A percentile compares a stretch with the other conserved stretches of the same genome.
Evolutionary conservation across 2,797 vertebrate genomes (phyloP).

Genomic region (Halcyon chelicuti): DNA sequence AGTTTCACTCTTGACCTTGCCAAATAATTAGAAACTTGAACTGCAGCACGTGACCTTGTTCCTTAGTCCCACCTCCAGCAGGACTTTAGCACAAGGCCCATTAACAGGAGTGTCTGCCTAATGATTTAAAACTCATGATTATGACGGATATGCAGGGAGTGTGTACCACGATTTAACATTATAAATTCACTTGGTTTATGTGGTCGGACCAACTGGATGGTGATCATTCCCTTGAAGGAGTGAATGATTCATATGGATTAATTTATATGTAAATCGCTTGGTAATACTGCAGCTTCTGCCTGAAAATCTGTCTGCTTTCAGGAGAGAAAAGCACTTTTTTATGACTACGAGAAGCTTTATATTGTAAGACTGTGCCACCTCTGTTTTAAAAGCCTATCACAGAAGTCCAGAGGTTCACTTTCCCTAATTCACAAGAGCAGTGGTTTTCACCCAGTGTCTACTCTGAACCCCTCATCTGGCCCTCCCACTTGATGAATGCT

Average conservation of each 20-base stretch:
- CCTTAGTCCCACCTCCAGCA: background rate
- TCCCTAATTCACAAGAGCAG: background rate
- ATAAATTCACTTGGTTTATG: conserved; percentile 48
- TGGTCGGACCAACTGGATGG: conserved; percentile 54
- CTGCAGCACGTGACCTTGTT: background rate
- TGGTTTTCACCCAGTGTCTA: background rate
- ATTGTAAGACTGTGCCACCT: background rate
- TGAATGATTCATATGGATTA: conserved; percentile 66
- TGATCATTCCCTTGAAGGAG: conserved; percentile 58
- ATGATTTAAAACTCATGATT: conserved; percentile 65
- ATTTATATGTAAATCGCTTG: conserved; percentile 74
- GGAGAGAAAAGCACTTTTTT: background rate
- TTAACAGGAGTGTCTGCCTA: background rate
- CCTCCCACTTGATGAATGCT: background rate
- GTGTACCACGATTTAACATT: conserved; percentile 43
- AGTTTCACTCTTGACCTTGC: background rate
- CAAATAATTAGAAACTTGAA: background rate
- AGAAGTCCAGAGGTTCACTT: background rate
- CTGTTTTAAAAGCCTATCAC: background rate
- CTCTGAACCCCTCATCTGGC: background rate
- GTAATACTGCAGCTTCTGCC: conserved; percentile 55
- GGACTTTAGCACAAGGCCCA: background rate
- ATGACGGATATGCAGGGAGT: conserved; percentile 51
- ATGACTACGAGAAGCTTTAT: background rate
- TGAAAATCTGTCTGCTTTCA: conserved; percentile 53